Conservation (phyloP, 2,888 invertebrate species). For the Linnaemya vulpina region DNA sequence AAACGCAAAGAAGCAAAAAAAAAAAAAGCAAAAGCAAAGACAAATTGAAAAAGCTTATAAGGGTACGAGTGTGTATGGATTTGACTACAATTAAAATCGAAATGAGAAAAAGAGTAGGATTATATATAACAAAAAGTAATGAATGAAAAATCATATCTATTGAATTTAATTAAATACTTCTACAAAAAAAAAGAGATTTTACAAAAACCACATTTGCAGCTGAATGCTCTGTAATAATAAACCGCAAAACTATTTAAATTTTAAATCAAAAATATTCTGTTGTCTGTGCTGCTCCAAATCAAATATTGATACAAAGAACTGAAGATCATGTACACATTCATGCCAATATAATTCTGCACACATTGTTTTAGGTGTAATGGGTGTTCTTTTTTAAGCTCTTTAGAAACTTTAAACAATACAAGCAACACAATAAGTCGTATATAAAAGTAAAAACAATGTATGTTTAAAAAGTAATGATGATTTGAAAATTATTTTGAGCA, state of each 20-base stretch:
- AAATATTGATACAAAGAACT: constrained; percentile 42
- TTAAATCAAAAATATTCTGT: constrained; percentile 53
- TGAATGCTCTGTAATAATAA: constrained; percentile 58
- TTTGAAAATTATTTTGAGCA: no score
- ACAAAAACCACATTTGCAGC: constrained; percentile 15
- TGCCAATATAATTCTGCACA: neutral
- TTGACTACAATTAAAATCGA: neutral
- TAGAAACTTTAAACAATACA: no score
- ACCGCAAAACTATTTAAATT: constrained; percentile 57
- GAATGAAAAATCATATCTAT: constrained; percentile 20
- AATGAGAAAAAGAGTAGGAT: neutral
- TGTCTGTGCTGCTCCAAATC: constrained; percentile 30
- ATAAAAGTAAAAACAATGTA: no score
- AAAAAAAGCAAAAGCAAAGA: neutral
- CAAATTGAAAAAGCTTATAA: neutral
- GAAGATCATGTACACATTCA: neutral
- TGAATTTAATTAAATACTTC: constrained; percentile 62
- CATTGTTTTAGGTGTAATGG: neutral
- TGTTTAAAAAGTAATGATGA: no score
- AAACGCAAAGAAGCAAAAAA: neutral
- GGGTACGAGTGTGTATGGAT: neutral
- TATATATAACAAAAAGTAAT: neutral
- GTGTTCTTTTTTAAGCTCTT: no score
- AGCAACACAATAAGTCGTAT: no score
- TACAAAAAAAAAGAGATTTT: neutral